Conservation (phyloP, 2,113 vertebrate genomes). For the Leucoraja erinaceus region DNA sequence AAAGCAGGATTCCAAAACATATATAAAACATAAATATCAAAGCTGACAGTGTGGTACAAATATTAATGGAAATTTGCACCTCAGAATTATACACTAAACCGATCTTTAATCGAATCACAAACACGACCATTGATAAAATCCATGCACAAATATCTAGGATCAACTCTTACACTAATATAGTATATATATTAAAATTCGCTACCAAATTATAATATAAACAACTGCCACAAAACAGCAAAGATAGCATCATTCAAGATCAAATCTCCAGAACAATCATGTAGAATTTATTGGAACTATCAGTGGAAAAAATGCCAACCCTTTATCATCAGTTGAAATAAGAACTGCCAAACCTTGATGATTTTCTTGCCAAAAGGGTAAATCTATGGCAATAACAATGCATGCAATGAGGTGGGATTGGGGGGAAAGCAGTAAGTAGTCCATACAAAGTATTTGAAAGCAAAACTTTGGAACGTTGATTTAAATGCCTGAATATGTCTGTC, state of each 20-base stretch:
- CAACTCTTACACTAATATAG: not conserved
- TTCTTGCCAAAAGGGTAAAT: too few relatives aligned
- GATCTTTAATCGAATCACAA: not conserved
- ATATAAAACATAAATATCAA: constrained; percentile 7
- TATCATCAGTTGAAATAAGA: not conserved
- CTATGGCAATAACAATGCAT: not conserved
- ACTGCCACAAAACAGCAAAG: not conserved
- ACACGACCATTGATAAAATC: not conserved
- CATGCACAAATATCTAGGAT: not conserved
- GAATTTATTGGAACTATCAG: not conserved
- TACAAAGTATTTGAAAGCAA: not conserved
- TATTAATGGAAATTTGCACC: too few relatives aligned
- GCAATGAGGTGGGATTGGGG: not conserved
- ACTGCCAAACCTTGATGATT: not conserved
- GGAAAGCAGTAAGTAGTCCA: not conserved
- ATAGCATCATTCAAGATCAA: not conserved
- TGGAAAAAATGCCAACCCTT: not conserved
- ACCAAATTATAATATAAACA: not conserved
- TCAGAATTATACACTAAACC: not conserved
- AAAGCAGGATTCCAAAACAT: not conserved
- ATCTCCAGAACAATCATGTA: not conserved
- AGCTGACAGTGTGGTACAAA: not conserved
- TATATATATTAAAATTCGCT: not conserved
- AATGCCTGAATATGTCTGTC: not conserved
- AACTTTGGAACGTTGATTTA: not conserved